A percentile compares a stretch with the other conserved stretches of the same genome.
These are phyloP conservation scores for Odontothrips loti DNA, from an alignment of 2,888 invertebrate species.

Conservation along the genomic window DNA sequence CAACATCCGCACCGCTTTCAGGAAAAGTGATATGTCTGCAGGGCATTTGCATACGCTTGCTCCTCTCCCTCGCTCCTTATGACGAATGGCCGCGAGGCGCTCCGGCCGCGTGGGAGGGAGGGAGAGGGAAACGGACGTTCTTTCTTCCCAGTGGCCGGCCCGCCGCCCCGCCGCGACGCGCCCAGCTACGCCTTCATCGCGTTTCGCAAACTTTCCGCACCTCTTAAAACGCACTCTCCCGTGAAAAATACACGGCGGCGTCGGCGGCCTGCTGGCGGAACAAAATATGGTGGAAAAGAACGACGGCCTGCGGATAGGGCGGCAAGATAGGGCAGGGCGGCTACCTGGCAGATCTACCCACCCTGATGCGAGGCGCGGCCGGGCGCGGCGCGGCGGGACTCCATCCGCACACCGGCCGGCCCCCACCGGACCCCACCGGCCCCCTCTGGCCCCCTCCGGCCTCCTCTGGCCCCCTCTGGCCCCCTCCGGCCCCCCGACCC, in stretches of 20 bases:
- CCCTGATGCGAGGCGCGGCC: neutral
- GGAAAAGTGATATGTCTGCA: neutral
- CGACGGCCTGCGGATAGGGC: neutral
- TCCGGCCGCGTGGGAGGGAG: neutral
- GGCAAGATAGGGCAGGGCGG: neutral
- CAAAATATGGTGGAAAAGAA: neutral
- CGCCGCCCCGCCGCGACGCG: neutral
- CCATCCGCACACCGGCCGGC: neutral
- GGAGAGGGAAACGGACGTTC: neutral
- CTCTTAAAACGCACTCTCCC: conserved; percentile 22
- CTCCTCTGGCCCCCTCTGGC: too few species aligned
- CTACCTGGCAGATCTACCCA: too few species aligned
- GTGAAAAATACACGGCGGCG: conserved; percentile 3
- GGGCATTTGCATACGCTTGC: conserved; percentile 4
- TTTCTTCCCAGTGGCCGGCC: neutral
- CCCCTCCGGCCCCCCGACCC: too few species aligned
- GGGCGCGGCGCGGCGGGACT: neutral
- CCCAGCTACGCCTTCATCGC: conserved; percentile 10
- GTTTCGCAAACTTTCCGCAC: conserved; percentile 19
- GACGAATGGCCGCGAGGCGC: neutral
- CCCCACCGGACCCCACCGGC: neutral
- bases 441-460: neutral
- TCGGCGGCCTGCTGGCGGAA: conserved; percentile 1
- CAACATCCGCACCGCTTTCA: too few species aligned
- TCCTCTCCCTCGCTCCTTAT: neutral